These are phyloP conservation scores for Myotis planiceps DNA, from an alignment of 2,797 vertebrate species.

Conservation along the genomic window DNA sequence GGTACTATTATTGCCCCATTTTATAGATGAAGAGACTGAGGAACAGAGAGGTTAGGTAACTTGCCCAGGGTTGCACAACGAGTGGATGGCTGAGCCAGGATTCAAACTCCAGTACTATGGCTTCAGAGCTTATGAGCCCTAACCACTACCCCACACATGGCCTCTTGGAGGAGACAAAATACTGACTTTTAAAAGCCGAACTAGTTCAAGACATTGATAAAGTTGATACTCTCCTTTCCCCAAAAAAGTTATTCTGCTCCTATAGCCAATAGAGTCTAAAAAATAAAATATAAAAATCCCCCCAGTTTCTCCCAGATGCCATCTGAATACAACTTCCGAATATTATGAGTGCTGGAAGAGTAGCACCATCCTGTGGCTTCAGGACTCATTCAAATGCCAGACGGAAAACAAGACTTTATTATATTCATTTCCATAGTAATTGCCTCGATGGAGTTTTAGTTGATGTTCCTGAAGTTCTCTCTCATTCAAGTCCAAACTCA, in stretches of 20 bases:
- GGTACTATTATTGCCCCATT: not conserved
- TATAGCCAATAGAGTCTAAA: not conserved
- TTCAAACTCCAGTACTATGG: not conserved
- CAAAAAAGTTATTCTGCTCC: not conserved
- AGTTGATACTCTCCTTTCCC: not conserved
- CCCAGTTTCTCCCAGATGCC: not conserved
- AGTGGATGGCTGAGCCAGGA: not conserved
- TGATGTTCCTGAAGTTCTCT: not conserved
- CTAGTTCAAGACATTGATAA: not conserved
- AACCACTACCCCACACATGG: not conserved
- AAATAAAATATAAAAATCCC: not conserved
- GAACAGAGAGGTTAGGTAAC: not conserved
- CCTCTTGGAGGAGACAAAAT: not conserved
- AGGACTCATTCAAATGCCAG: not conserved
- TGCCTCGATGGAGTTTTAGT: not conserved
- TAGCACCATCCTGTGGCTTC: not conserved
- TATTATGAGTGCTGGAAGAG: not conserved
- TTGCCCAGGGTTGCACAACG: not conserved
- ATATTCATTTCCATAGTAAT: not conserved
- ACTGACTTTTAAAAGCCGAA: not conserved
- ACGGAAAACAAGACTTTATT: not conserved
- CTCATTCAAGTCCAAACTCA: constrained; percentile 34
- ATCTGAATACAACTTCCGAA: not conserved
- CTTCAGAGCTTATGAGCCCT: not conserved
- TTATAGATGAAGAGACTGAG: not conserved